Base-by-base conservation (phyloP, 1,140 invertebrate genomes). In the Drosophila quadrilineata region DNA sequence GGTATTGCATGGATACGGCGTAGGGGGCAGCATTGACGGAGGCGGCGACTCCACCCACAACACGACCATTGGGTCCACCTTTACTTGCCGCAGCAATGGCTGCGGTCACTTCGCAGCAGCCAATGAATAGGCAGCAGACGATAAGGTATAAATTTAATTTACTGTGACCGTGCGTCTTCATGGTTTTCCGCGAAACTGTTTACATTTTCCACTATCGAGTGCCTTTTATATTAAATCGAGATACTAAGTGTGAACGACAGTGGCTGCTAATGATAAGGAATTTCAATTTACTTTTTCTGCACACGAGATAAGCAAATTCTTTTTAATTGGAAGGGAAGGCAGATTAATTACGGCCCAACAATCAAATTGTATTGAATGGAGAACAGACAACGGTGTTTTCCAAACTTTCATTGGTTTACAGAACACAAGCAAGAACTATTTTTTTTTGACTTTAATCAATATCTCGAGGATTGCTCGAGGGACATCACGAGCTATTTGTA, bases 1-100 rank as follows among this genome's bases (percentile, higher is more conserved):
- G 16, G 16, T 79, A 60, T 35, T 90, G 89, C 52, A 90, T 63
- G 0, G 89, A 90, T 4, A 89, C 89, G 3, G 88, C 89, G 28
- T 79, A 90, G 12, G 89, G 89, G 19, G 89, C 89, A 19, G 65
- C 65, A 17, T 89, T 75, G 0, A 43, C 45, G 0, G 74, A 36
- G 1, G 89, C 89, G 4, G 70, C 24, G 3, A 35, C 41, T 3
- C 89, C 89, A 8, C 89, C 88, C 6, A 90, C 87, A 2, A 90
- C 65, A 41, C 90, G 62, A 45, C 89, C 67, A 53, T 85, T 45
- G 8, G 79, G 71, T 6, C 6, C 31, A 12, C 2, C 6, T 12
- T 50, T 14, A 12, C 53, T n/a, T 3, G 53, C 0, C 5, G 26
- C 2, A 1, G 10, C 19, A 8, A 71, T 31, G 3, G 75, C 73